phyloP scores from a whole-genome alignment of 2,113 vertebrate species.

The Scytalopus superciliaris region DNA sequence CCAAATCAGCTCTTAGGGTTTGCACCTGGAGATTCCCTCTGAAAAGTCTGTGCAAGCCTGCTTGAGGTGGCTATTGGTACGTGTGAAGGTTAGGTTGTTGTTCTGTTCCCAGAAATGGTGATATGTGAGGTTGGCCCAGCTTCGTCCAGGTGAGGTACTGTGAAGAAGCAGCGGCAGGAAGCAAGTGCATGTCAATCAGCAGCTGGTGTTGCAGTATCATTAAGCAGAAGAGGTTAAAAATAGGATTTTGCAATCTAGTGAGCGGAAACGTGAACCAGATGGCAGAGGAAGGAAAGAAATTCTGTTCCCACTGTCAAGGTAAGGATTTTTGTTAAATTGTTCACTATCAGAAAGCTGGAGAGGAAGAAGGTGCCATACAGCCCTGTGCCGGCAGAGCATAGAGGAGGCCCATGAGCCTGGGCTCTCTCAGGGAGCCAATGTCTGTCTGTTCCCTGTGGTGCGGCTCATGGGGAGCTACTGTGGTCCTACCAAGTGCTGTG shows the following conservation, averaged over 20 bases:
- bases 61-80: rapidly evolving
- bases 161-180: neutral
- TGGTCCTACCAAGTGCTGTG: no score
- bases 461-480: neutral
- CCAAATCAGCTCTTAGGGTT: neutral
- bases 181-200: neutral
- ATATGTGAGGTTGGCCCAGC: rapidly evolving
- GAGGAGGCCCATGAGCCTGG: neutral
- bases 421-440: rapidly evolving
- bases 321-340: neutral
- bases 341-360: neutral
- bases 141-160: rapidly evolving
- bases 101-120: rapidly evolving
- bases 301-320: neutral
- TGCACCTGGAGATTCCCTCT: neutral
- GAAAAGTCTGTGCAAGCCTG: neutral
- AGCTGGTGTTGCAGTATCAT: neutral
- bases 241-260: neutral
- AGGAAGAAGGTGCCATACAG: rapidly evolving
- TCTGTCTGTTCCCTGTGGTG: rapidly evolving
- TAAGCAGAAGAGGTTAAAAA: conserved; percentile 36
- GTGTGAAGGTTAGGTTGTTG: rapidly evolving
- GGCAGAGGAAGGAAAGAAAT: neutral
- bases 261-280: conserved; percentile 15
- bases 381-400: rapidly evolving